These are phyloP conservation scores for Leguminivora glycinivorella DNA, from an alignment of 1,140 invertebrate genomes.

Conservation along the genomic window DNA sequence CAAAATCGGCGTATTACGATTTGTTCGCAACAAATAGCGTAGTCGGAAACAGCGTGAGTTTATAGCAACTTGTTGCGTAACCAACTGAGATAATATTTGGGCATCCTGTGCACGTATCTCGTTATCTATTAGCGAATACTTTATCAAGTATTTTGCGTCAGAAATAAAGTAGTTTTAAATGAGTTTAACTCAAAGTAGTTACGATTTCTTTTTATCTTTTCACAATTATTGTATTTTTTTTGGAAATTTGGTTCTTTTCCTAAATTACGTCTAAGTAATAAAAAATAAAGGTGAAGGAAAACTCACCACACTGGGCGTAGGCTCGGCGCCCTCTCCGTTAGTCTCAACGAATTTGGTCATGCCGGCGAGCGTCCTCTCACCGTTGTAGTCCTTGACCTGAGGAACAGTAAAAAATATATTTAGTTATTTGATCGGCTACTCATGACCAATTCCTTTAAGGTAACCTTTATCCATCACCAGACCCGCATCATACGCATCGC, in stretches of 20 bases:
- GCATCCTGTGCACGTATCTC: not conserved
- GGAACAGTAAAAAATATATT: not conserved
- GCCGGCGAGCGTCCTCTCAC: conserved; percentile 96
- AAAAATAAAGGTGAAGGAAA: not conserved
- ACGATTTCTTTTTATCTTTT: too few relatives aligned
- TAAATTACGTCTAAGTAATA: too few relatives aligned
- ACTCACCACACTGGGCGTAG: conserved; percentile 82
- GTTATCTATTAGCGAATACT: not conserved
- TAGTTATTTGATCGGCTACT: not conserved
- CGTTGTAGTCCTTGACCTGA: conserved; percentile 91
- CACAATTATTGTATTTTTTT: too few relatives aligned
- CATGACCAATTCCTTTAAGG: too few relatives aligned
- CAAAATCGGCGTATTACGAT: too few relatives aligned
- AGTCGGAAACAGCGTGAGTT: too few relatives aligned
- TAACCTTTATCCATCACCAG: too few relatives aligned
- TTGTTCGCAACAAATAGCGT: too few relatives aligned
- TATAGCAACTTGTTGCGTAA: not conserved
- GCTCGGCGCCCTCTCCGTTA: conserved; percentile 84
- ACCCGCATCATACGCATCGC: too few relatives aligned
- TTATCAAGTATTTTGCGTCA: not conserved
- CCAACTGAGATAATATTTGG: not conserved
- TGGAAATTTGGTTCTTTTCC: too few relatives aligned
- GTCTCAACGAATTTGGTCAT: conserved; percentile 95
- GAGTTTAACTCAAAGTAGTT: not conserved
- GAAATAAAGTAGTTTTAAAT: not conserved